Evolutionary conservation across 2,113 vertebrate genomes (phyloP).

Genomic region (Pollachius pollachius): DNA sequence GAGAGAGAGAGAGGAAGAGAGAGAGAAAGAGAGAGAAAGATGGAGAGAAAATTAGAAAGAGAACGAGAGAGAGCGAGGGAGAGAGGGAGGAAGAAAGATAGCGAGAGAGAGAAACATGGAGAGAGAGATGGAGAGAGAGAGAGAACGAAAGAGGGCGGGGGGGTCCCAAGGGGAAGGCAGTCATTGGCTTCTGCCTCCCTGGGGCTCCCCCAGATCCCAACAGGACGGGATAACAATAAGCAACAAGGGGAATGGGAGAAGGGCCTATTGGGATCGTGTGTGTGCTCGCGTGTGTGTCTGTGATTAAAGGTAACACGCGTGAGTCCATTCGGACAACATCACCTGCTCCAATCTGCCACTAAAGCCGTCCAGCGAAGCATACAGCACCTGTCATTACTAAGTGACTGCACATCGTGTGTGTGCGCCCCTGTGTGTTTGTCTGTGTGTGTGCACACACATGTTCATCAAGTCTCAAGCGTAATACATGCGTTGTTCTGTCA

Average conservation of each 20-base stretch:
- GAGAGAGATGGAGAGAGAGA: no score
- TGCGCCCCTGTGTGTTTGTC: conserved; percentile 33
- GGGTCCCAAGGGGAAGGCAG: conserved; percentile 2
- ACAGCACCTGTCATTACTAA: conserved; percentile 53
- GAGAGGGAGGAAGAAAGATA: neutral
- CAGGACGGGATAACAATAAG: neutral
- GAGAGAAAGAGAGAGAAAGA: conserved; percentile 5
- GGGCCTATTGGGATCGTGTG: conserved; percentile 8
- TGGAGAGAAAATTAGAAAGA: no score
- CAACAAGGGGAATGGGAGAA: conserved; percentile 4
- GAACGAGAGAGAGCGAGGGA: neutral
- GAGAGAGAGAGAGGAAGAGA: no score
- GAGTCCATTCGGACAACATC: conserved; percentile 62
- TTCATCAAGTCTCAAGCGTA: conserved; percentile 10
- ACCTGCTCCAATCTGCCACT: conserved; percentile 71
- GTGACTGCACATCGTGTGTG: conserved; percentile 9
- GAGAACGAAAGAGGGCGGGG: conserved; percentile 2
- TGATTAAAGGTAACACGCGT: conserved; percentile 48
- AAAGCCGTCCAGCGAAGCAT: conserved; percentile 56
- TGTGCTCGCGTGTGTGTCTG: conserved; percentile 18
- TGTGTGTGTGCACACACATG: conserved; percentile 7
- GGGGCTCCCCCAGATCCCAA: conserved; percentile 12
- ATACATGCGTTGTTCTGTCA: conserved; percentile 13
- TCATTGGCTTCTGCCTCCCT: conserved; percentile 42
- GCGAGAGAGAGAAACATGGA: no score